Conservation (phyloP, 1,140 invertebrate species). For the Heliconius eleuchia region DNA sequence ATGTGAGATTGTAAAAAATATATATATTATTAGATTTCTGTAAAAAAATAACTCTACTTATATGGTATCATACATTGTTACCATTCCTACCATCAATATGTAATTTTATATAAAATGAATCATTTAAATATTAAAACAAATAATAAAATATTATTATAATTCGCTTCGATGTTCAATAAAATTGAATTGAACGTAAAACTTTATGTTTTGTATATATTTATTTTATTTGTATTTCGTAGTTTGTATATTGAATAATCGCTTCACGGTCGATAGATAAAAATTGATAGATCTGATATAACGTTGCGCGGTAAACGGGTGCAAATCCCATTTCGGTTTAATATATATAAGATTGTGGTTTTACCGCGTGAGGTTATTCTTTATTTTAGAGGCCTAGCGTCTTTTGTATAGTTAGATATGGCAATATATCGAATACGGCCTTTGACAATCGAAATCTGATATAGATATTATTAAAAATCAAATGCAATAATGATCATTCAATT, state of each 20-base stretch:
- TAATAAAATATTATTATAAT: background rate
- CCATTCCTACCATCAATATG: background rate
- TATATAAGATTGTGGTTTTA: background rate
- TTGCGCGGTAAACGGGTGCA: slow-evolving; percentile 19
- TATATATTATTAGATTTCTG: slow-evolving; percentile 6
- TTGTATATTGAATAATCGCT: slow-evolving; percentile 28
- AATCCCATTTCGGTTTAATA: background rate
- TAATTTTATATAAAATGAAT: background rate
- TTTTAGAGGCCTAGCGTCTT: slow-evolving; percentile 13
- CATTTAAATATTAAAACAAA: background rate
- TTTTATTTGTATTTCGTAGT: slow-evolving; percentile 45
- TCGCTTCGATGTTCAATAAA: background rate
- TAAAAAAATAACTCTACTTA: background rate
- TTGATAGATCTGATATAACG: slow-evolving; percentile 32
- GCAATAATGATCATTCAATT: no score
- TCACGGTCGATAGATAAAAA: slow-evolving; percentile 27
- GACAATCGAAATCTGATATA: slow-evolving; percentile 11
- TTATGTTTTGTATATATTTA: slow-evolving; percentile 50
- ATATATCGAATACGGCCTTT: background rate
- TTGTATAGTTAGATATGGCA: slow-evolving; percentile 12
- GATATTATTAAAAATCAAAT: background rate
- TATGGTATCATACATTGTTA: background rate
- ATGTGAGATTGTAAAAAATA: slow-evolving; percentile 6
- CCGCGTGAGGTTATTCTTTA: background rate
- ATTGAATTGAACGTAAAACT: background rate